phyloP scores from a whole-genome alignment of 2,797 vertebrate species.

The Lacerta bilineata region DNA sequence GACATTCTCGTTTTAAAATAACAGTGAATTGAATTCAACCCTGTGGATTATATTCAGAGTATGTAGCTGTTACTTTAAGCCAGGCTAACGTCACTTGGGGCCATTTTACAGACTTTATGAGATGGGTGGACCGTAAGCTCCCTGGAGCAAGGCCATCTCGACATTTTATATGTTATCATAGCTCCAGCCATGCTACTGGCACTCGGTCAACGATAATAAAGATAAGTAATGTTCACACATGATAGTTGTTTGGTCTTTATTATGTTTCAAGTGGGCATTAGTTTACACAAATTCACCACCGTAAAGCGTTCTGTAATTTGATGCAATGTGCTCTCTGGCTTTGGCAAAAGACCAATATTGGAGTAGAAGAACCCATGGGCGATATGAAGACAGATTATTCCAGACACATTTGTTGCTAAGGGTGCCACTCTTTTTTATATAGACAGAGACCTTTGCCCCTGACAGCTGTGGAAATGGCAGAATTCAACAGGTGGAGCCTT shows the following conservation, averaged over 20 bases:
- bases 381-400: not conserved
- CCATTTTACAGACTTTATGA: not conserved
- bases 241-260: conserved; percentile 14
- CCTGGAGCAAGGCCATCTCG: conserved; percentile 38
- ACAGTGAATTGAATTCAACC: conserved; percentile 13
- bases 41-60: conserved; percentile 32
- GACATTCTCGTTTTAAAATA: not conserved
- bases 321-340: not conserved
- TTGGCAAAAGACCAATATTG: not conserved
- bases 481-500: conserved; percentile 3
- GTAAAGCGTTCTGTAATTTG: not conserved
- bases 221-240: conserved; percentile 31
- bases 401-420: not conserved
- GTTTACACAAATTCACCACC: conserved; percentile 16
- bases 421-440: not conserved
- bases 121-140: conserved; percentile 10
- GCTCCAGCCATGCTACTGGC: conserved; percentile 29
- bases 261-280: conserved; percentile 25
- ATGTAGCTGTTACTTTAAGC: conserved; percentile 49
- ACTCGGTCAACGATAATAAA: conserved; percentile 44
- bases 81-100: conserved; percentile 29
- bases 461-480: not conserved
- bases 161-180: conserved; percentile 34
- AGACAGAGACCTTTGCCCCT: not conserved
- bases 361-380: not conserved